These are phyloP conservation scores for Phocides pigmalion DNA, from an alignment of 1,140 invertebrate species.

Conservation along the genomic window DNA sequence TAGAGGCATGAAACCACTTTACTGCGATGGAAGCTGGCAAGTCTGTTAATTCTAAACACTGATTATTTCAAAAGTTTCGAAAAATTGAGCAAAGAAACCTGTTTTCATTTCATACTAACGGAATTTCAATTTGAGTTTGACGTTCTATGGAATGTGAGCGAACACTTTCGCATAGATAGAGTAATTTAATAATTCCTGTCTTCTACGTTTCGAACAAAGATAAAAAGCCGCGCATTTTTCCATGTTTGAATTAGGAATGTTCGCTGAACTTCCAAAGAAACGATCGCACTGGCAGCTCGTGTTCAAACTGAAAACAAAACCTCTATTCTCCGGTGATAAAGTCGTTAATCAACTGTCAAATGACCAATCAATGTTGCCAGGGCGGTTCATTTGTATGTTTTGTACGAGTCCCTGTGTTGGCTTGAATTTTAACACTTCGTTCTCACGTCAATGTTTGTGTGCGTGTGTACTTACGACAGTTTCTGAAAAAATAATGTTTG, in stretches of 20 bases:
- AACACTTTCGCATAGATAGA: neutral
- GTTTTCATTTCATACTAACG: too few species aligned
- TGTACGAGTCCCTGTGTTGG: conserved; percentile 11
- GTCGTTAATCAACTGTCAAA: conserved; percentile 27
- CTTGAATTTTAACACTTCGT: conserved; percentile 40
- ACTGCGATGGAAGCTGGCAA: too few species aligned
- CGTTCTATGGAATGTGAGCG: too few species aligned
- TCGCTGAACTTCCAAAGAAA: conserved; percentile 21
- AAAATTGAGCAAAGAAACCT: too few species aligned
- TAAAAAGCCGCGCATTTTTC: conserved; percentile 16
- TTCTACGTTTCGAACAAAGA: neutral
- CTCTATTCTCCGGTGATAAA: conserved; percentile 12
- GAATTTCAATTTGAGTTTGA: too few species aligned
- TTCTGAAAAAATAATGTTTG: conserved; percentile 28
- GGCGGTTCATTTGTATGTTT: conserved; percentile 34
- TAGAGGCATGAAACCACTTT: too few species aligned
- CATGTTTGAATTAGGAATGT: conserved; percentile 33
- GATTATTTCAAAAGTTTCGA: too few species aligned
- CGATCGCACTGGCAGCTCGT: conserved; percentile 17
- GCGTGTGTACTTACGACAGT: conserved; percentile 13
- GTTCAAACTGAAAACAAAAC: conserved; percentile 6
- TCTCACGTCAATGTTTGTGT: conserved; percentile 36
- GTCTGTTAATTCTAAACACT: too few species aligned
- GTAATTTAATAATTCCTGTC: neutral
- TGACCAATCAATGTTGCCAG: conserved; percentile 10